Evolutionary conservation across 2,797 vertebrate species (phyloP).

Genomic region (Xenentodon cancila): DNA sequence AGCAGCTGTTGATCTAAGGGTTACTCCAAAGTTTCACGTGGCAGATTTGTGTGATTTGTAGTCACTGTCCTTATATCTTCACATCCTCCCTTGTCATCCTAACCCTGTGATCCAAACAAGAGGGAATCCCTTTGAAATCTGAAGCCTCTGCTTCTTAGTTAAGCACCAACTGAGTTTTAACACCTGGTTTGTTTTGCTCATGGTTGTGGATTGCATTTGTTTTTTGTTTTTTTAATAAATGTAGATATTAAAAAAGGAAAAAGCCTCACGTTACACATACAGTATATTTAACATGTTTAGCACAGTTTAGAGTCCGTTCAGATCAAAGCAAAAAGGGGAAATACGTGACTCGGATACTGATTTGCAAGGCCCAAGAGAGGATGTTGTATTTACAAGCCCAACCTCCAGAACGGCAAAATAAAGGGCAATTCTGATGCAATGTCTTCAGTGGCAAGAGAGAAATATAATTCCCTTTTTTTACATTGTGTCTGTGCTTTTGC

Average conservation of each 20-base stretch:
- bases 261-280: too few species aligned
- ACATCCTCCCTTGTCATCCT: conserved; percentile 45
- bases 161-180: conserved; percentile 18
- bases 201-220: background rate
- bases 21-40: conserved; percentile 64
- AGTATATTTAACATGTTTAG: background rate
- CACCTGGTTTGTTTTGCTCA: conserved; percentile 44
- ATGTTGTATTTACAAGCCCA: conserved; percentile 49
- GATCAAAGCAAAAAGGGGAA: conserved; percentile 30
- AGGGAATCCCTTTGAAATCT: conserved; percentile 62
- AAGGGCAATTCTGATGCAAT: conserved; percentile 49
- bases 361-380: conserved; percentile 53
- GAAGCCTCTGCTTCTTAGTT: conserved; percentile 24
- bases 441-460: conserved; percentile 37
- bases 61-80: conserved; percentile 54
- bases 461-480: conserved; percentile 20
- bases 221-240: too few species aligned
- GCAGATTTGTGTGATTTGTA: conserved; percentile 71
- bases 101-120: conserved; percentile 40
- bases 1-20: conserved; percentile 61
- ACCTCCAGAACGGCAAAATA: conserved; percentile 32
- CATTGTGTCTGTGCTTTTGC: conserved; percentile 22
- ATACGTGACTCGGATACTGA: conserved; percentile 46
- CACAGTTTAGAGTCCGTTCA: conserved; percentile 12
- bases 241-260: background rate